Conservation (phyloP, 1,140 invertebrate species). For the Saccostrea glomerata region DNA sequence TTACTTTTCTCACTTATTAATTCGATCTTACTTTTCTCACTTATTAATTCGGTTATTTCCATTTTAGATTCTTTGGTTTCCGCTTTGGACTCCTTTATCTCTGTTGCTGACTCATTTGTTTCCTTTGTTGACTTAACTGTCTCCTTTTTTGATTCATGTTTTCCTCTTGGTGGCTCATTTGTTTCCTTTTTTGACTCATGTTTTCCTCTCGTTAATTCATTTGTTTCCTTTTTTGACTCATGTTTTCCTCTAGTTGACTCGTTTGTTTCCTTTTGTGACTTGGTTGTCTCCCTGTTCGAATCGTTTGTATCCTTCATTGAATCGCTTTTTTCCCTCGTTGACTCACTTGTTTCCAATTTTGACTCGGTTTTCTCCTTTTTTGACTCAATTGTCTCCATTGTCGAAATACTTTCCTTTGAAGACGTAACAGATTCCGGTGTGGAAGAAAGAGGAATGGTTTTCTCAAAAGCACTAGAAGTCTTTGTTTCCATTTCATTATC, state of each 20-base stretch:
- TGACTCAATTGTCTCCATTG: no score
- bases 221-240: background rate
- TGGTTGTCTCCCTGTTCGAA: background rate
- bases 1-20: background rate
- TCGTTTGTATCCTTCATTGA: background rate
- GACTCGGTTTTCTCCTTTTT: background rate
- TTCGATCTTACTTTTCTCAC: background rate
- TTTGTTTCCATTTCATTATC: background rate
- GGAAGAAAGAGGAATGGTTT: background rate
- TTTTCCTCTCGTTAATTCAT: background rate
- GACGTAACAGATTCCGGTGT: no score
- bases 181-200: background rate
- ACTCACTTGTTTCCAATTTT: background rate
- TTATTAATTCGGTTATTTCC: background rate
- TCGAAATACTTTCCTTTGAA: no score
- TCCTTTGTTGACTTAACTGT: background rate
- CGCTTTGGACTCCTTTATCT: background rate
- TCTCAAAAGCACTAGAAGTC: background rate
- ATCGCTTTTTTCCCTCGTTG: background rate
- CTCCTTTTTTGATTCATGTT: background rate
- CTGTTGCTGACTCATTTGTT: no score
- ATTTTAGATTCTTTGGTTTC: background rate
- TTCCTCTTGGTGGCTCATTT: background rate
- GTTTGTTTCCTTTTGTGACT: background rate
- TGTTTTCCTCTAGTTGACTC: background rate